These are phyloP conservation scores for Drosophila prostipennis DNA, from an alignment of 2,888 invertebrate genomes.

Conservation along the genomic window DNA sequence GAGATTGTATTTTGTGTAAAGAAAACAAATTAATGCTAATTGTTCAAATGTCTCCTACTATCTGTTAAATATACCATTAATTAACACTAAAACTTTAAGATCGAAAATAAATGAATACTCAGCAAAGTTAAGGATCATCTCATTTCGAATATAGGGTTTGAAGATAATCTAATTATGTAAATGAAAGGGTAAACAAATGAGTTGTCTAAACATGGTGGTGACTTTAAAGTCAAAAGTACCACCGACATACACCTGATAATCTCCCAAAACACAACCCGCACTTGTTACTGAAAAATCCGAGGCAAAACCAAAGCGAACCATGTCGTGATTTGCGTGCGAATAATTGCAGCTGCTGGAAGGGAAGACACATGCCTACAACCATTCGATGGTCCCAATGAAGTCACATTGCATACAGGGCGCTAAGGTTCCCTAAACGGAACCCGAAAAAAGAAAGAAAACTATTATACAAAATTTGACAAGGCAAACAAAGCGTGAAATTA, in stretches of 20 bases:
- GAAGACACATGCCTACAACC: slow-evolving; percentile 52
- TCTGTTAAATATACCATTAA: too few relatives aligned
- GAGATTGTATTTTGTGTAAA: too few relatives aligned
- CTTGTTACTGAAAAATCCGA: slow-evolving; percentile 38
- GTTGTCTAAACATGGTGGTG: slow-evolving; percentile 2
- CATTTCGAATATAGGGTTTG: background rate
- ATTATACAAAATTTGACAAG: slow-evolving; percentile 65
- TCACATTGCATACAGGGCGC: slow-evolving; percentile 42
- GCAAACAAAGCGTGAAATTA: slow-evolving; percentile 79
- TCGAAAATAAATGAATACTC: too few relatives aligned
- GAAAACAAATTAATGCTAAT: too few relatives aligned
- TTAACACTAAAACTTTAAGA: too few relatives aligned
- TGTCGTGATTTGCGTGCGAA: slow-evolving; percentile 61
- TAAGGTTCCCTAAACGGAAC: slow-evolving; percentile 18
- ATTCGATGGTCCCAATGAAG: slow-evolving; percentile 47
- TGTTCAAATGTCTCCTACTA: too few relatives aligned
- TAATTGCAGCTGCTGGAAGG: slow-evolving; percentile 53
- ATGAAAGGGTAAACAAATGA: background rate
- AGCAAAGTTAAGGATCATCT: too few relatives aligned
- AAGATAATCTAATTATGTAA: background rate
- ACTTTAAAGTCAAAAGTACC: slow-evolving; percentile 26
- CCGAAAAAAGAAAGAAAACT: slow-evolving; percentile 30
- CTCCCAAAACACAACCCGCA: slow-evolving; percentile 47
- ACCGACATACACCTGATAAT: slow-evolving; percentile 68
- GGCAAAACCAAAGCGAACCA: slow-evolving; percentile 17